Conservation (phyloP, 2,797 vertebrate genomes). For the Eleutherodactylus coqui region DNA sequence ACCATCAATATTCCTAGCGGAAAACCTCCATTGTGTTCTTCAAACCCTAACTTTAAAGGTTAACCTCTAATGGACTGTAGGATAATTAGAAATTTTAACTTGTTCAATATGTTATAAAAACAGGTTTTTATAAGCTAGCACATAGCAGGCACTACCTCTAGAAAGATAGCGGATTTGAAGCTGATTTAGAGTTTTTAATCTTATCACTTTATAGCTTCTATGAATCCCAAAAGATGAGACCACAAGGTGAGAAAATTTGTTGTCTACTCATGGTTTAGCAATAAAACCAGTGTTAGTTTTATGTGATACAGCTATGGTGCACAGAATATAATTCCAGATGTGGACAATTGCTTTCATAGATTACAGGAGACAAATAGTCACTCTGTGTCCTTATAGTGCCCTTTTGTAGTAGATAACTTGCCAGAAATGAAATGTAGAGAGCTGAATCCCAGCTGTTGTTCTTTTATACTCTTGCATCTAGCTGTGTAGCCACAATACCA, state of each 20-base stretch:
- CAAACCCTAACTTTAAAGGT: not conserved
- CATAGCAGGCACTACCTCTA: not conserved
- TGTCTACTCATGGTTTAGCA: not conserved
- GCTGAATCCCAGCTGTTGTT: conserved; percentile 46
- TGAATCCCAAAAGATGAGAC: not conserved
- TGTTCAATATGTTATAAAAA: not conserved
- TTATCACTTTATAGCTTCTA: not conserved
- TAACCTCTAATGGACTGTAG: not conserved
- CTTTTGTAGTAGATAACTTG: conserved; percentile 47
- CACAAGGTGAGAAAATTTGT: not conserved
- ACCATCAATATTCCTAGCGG: no score
- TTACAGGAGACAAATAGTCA: conserved; percentile 28
- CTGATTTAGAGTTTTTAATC: conserved; percentile 42
- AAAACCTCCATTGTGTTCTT: no score
- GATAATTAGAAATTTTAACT: not conserved
- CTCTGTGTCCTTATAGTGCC: conserved; percentile 46
- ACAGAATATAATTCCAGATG: not conserved
- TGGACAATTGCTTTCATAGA: conserved; percentile 11
- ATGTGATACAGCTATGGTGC: not conserved
- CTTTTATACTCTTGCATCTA: conserved; percentile 45
- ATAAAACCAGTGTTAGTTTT: conserved; percentile 22
- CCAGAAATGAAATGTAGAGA: conserved; percentile 54
- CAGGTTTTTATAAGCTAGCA: not conserved
- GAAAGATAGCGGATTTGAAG: not conserved
- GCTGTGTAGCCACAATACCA: conserved; percentile 44